Evolutionary conservation across 2,888 invertebrate genomes (phyloP).

Genomic region (Leptarthrus brevirostris): DNA sequence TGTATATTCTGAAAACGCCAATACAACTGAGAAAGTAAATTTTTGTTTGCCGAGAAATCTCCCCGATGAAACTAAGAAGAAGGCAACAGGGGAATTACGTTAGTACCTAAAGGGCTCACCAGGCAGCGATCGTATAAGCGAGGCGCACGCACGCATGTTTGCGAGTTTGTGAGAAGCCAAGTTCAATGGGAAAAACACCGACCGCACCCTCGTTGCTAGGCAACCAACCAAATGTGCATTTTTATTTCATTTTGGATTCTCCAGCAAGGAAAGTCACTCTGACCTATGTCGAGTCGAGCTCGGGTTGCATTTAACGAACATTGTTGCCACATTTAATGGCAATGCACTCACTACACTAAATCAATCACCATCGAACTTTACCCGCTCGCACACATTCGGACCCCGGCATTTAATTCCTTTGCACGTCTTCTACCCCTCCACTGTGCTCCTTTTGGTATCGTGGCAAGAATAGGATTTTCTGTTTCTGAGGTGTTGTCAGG

Average conservation of each 20-base stretch:
- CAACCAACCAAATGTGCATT: conserved; percentile 40
- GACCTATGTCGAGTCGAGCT: neutral
- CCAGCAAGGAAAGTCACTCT: neutral
- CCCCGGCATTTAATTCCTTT: neutral
- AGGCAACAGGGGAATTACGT: neutral
- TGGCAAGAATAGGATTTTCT: neutral
- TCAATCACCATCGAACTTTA: conserved; percentile 7
- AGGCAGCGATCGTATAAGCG: too few relatives aligned
- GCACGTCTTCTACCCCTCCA: neutral
- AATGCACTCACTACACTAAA: neutral
- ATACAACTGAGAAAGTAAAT: neutral
- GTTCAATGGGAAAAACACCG: conserved; percentile 51
- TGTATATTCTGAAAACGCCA: neutral
- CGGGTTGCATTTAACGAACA: neutral
- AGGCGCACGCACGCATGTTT: conserved; percentile 20
- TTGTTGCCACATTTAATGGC: conserved; percentile 39
- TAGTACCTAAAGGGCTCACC: too few relatives aligned
- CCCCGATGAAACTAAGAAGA: neutral
- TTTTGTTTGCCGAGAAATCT: neutral
- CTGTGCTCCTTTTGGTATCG: too few relatives aligned
- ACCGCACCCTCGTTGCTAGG: conserved; percentile 55
- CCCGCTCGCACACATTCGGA: conserved; percentile 2
- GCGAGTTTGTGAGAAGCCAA: conserved; percentile 18
- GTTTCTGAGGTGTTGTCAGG: conserved; percentile 29
- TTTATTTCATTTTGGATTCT: conserved; percentile 13